A percentile compares a stretch with the other conserved stretches of the same genome.
Evolutionary conservation across 2,888 invertebrate species (phyloP).

Genomic region (Amitus sp.): DNA sequence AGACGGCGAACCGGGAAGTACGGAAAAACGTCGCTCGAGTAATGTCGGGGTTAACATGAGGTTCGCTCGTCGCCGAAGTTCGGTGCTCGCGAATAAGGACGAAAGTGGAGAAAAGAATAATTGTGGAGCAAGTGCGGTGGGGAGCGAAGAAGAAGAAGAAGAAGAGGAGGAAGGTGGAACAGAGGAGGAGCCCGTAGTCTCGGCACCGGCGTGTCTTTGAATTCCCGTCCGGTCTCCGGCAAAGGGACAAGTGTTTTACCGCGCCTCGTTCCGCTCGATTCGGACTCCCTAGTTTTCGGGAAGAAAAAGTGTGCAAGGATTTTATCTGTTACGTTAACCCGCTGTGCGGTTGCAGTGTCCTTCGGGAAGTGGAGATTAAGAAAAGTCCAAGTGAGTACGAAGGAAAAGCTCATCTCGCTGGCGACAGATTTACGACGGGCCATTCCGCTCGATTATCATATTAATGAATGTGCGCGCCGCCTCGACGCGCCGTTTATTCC

Average conservation of each 20-base stretch:
- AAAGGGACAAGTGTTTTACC: not conserved
- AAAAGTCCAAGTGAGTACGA: not conserved
- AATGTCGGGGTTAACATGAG: not conserved
- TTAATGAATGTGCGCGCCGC: constrained; percentile 48
- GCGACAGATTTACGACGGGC: constrained; percentile 41
- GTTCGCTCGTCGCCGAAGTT: not conserved
- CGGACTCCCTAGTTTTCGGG: not conserved
- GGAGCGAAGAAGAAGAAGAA: constrained; percentile 36
- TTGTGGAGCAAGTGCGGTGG: constrained; percentile 26
- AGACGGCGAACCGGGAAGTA: constrained; percentile 65
- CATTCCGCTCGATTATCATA: constrained; percentile 51
- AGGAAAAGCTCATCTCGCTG: not conserved
- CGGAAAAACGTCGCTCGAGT: constrained; percentile 23
- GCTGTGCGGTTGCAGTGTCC: not conserved
- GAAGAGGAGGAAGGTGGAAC: constrained; percentile 24
- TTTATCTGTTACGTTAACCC: not conserved
- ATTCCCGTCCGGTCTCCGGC: not conserved
- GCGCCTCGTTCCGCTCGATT: not conserved
- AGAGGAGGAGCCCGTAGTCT: constrained; percentile 10
- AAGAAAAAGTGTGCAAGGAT: not conserved
- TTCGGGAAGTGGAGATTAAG: not conserved
- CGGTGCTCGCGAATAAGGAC: not conserved
- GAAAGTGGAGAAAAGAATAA: constrained; percentile 2
- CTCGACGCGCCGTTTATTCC: constrained; percentile 40
- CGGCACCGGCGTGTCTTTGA: constrained; percentile 42